These are phyloP conservation scores for Spatulosminthurus flaviceps DNA, from an alignment of 2,888 invertebrate species.

Conservation along the genomic window DNA sequence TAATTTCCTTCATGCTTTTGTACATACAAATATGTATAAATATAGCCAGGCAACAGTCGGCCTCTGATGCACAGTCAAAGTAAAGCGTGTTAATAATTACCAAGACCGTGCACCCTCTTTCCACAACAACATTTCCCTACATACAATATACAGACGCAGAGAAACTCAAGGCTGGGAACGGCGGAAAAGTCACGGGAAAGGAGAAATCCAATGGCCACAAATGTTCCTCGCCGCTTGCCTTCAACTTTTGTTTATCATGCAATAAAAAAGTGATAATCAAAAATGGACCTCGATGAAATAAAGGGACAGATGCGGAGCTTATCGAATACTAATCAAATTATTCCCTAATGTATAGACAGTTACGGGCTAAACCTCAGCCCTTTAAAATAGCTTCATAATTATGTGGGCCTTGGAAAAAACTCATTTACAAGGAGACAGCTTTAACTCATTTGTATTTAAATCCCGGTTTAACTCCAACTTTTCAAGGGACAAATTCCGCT, in stretches of 20 bases:
- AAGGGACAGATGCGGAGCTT: conserved; percentile 23
- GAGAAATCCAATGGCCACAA: conserved; percentile 34
- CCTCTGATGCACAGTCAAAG: conserved; percentile 1
- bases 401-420: too few relatives aligned
- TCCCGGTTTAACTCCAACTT: too few relatives aligned
- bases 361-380: background rate
- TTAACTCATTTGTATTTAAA: too few relatives aligned
- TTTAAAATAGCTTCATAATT: too few relatives aligned
- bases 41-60: background rate
- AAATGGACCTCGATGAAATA: conserved; percentile 34
- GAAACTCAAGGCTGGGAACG: background rate
- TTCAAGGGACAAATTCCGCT: too few relatives aligned
- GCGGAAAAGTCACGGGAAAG: background rate
- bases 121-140: background rate
- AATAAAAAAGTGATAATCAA: conserved; percentile 40
- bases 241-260: conserved; percentile 31
- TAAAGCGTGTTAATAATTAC: conserved; percentile 28
- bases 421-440: too few relatives aligned
- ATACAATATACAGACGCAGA: too few relatives aligned
- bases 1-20: too few relatives aligned
- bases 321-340: conserved; percentile 32
- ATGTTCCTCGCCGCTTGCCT: conserved; percentile 24
- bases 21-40: too few relatives aligned
- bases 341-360: background rate
- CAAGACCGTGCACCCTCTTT: background rate